These are phyloP conservation scores for Leptobrachium ailaonicum DNA, from an alignment of 2,113 vertebrate species.

Conservation along the genomic window DNA sequence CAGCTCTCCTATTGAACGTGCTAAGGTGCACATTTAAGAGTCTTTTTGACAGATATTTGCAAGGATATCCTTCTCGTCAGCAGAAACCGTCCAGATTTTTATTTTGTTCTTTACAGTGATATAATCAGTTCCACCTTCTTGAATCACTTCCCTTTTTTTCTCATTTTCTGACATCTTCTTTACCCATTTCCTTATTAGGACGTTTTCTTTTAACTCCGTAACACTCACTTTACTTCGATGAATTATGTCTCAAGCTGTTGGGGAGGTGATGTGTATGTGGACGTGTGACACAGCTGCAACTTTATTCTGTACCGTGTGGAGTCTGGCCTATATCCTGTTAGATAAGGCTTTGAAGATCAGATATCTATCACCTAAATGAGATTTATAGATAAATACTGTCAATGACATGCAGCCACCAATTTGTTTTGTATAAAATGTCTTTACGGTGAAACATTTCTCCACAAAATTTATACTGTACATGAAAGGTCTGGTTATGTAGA, in stretches of 20 bases:
- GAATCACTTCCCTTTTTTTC: neutral
- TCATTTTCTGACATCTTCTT: neutral
- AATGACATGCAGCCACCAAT: no score
- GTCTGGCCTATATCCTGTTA: slow-evolving; percentile 12
- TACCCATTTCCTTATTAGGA: slow-evolving; percentile 23
- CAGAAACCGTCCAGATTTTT: neutral
- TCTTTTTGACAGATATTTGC: no score
- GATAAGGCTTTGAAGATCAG: neutral
- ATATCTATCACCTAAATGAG: neutral
- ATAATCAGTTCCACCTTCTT: neutral
- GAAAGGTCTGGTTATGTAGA: no score
- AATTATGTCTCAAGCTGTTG: slow-evolving; percentile 1
- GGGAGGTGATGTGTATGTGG: neutral
- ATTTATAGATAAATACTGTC: neutral
- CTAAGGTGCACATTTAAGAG: no score
- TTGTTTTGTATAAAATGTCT: no score
- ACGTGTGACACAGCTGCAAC: neutral
- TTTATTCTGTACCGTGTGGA: neutral
- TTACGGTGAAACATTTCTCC: no score
- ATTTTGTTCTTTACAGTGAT: neutral
- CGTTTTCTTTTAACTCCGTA: neutral
- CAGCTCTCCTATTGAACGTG: no score
- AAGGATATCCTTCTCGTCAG: no score
- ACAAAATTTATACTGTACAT: no score
- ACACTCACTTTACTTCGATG: neutral